Base-by-base conservation (phyloP, 2,888 invertebrate species). In the Cyaniris semiargus region DNA sequence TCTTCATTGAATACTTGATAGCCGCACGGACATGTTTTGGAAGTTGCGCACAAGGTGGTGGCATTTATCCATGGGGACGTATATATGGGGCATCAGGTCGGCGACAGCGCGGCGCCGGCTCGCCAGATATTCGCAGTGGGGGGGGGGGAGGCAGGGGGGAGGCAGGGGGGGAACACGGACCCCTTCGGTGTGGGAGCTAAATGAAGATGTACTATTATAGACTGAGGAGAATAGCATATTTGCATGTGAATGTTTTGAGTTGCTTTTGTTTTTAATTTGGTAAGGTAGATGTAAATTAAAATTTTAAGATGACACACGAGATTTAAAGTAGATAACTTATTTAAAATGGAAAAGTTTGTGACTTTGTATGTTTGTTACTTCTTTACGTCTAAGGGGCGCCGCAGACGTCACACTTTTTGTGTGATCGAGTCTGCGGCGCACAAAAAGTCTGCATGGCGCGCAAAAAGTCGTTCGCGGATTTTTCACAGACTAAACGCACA, bases 71-170 rank as follows among this genome's bases (percentile, higher is more conserved):
- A 10, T 34, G 71, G 71, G 71, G 71, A 31, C 38, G 71, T 58
- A 79, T 58, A 79, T 78, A 60, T 76, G 76, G 76, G 78, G 76
- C 77, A 79, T 27, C 31, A 70, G 77, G 78, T 34, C 34, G 78
- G 77, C 83, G 83, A 80, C 82, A 15, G 80, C 76, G 71, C 79
- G 83, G 81, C 83, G 83, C 83, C 82, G 44, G 60, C 74, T 27
- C 21, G 66, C 27, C 27, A 66, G 66, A 66, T 66, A 66, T 21
- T 70, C 77, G 34, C 74, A 77, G 75, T 76, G 13, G 31, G 1
- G 3, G 10, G 60, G 60, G 10, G 58, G 6, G 0, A 21, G 58
- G 27, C 27, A 58, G 58, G 7, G 58, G n/a, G 1, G n/a, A 1
- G 18, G n/a, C 1, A 13, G 10, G 3, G 10, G 60, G 60, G 23